These are phyloP conservation scores for Phocoena phocoena DNA, from an alignment of 2,113 vertebrate genomes.

Conservation along the genomic window DNA sequence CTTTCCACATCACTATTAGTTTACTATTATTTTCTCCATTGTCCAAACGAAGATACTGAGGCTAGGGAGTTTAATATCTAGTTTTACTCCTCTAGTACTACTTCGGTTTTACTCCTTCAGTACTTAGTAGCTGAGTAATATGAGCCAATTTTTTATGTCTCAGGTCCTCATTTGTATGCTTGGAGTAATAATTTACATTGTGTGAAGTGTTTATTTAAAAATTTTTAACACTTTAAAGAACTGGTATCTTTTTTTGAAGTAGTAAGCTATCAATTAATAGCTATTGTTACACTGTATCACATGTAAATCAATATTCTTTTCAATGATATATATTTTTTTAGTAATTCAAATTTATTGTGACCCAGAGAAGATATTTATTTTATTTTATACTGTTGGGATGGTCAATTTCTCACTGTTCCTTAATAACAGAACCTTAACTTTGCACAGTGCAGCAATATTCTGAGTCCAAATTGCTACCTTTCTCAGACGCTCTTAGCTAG, in stretches of 20 bases:
- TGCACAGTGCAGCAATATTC: neutral
- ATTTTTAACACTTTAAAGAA: neutral
- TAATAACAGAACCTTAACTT: neutral
- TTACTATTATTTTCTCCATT: neutral
- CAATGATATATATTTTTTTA: neutral
- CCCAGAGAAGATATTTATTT: neutral
- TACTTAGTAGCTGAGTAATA: neutral
- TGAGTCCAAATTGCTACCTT: neutral
- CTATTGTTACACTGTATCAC: neutral
- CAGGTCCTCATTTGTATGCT: neutral
- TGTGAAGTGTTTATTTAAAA: neutral
- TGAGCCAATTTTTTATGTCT: neutral
- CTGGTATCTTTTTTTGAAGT: neutral
- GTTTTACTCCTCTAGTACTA: neutral
- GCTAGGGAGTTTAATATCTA: neutral
- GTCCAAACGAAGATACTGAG: neutral
- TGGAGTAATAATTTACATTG: neutral
- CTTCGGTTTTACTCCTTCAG: neutral
- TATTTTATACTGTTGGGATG: neutral
- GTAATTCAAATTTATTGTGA: neutral
- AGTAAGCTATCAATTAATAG: neutral
- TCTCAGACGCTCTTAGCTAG: neutral
- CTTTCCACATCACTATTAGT: neutral
- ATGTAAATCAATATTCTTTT: neutral
- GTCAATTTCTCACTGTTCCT: neutral